Evolutionary conservation across 1,140 invertebrate genomes (phyloP).

Genomic region (Meloidogyne exigua): DNA sequence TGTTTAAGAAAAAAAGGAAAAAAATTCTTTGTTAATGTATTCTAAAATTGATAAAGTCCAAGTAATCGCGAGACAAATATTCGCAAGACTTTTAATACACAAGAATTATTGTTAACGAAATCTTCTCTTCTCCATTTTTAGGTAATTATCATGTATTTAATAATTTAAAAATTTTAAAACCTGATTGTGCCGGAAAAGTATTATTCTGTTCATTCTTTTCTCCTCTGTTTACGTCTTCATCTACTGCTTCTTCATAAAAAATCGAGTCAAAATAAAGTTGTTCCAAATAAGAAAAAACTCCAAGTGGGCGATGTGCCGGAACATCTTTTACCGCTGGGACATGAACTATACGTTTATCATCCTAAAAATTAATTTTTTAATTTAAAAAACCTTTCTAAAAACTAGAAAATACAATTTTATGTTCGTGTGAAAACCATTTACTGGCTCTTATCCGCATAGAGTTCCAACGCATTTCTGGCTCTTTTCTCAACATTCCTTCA

Average conservation of each 20-base stretch:
- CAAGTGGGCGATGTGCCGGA: conserved; percentile 33
- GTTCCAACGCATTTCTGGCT: conserved; percentile 46
- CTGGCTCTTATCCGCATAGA: conserved; percentile 21
- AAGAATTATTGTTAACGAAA: too few species aligned
- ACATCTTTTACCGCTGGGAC: conserved; percentile 30
- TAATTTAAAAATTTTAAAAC: too few species aligned
- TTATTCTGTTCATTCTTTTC: background rate
- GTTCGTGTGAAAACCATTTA: conserved; percentile 27
- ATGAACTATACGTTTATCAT: conserved; percentile 22
- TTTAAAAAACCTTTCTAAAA: background rate
- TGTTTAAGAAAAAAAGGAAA: too few species aligned
- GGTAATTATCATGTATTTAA: too few species aligned
- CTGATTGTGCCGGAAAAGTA: too few species aligned
- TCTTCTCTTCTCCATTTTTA: too few species aligned
- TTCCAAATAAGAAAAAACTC: conserved; percentile 26
- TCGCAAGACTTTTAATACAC: too few species aligned
- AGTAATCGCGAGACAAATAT: too few species aligned
- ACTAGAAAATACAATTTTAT: conserved; percentile 3
- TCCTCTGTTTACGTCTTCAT: background rate
- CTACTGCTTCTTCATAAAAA: background rate
- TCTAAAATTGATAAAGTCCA: too few species aligned
- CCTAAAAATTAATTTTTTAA: conserved; percentile 27
- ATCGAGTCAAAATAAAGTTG: conserved; percentile 23
- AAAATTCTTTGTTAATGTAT: too few species aligned
- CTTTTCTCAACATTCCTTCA: conserved; percentile 41